Evolutionary conservation across 2,113 vertebrate species (phyloP), one percentile per base, ranked within the genome.

Genomic region (Lampris incognitus): DNA sequence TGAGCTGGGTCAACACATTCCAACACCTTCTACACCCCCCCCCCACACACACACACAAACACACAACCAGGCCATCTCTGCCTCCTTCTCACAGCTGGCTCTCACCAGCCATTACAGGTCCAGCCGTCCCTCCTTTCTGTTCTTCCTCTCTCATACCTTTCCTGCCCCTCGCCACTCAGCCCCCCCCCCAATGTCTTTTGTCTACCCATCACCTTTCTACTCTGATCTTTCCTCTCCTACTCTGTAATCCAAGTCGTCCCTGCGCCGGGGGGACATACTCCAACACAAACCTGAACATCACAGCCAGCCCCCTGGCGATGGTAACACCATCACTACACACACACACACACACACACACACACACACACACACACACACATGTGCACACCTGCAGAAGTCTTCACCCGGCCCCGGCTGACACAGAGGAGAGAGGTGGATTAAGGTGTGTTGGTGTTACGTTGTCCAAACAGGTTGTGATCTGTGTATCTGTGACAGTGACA

Each of bases 381-480:
- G 24, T 8, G 50, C 50, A 3, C 13, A 11, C 50, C 24, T 56
- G 54, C n/a, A n/a, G 54, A 56, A 24, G 6, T 56, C n/a, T 6
- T 56, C 54, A n/a, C 54, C 54, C 24, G 54, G n/a, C 54, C 6
- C 3, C 6, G 54, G 24, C 24, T 84, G 90, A 88, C 85, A 66
- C 70, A 37, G 74, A 72, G 85, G 88, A 85, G 90, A 79, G 82
- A 78, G 68, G 77, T 74, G 84, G 90, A 90, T 91, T 85, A 86
- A 5, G 6, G 24, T 60, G 55, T 67, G 85, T 3, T 71, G 71
- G 70, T 73, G 24, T 85, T 64, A 87, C 85, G 85, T 80, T 39
- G 58, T 83, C 51, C 68, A 85, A 85, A 58, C 44, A 77, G 67
- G 68, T 10, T 65, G 42, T 79, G 78, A 89, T 88, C 82, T 76